Conservation (phyloP, 2,797 vertebrate species). For the Lemur catta region DNA sequence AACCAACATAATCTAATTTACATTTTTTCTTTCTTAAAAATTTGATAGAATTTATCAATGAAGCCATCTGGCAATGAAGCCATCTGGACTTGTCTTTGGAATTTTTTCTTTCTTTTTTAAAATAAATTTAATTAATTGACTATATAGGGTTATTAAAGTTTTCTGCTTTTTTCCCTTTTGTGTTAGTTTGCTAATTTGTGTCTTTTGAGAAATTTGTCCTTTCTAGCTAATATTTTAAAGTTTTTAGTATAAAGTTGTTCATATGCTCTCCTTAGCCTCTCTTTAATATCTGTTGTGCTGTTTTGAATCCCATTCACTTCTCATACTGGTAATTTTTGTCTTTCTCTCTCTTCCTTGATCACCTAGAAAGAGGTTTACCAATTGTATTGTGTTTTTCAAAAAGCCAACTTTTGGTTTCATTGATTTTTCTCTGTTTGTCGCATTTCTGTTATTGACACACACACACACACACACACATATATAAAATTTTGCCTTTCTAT, state of each 20-base stretch:
- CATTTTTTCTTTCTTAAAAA: background rate
- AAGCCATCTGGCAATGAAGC: background rate
- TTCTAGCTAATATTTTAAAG: background rate
- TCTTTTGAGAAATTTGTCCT: background rate
- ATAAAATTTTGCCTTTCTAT: background rate
- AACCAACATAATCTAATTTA: too few species aligned
- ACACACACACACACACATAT: too few species aligned
- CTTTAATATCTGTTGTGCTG: background rate
- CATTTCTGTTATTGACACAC: background rate
- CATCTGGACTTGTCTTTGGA: background rate
- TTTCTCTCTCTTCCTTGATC: background rate
- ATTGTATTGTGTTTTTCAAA: background rate
- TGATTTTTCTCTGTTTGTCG: background rate
- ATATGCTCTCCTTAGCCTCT: background rate
- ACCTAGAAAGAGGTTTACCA: background rate
- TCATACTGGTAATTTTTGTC: background rate
- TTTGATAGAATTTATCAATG: background rate
- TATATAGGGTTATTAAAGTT: background rate
- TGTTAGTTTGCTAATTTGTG: background rate
- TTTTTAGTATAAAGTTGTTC: background rate
- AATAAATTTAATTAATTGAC: background rate
- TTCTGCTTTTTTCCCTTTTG: background rate
- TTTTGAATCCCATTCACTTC: background rate
- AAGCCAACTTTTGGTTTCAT: background rate
- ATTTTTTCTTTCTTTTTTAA: background rate